phyloP scores from a whole-genome alignment of 2,888 invertebrate species.

The Morpho achilles region DNA sequence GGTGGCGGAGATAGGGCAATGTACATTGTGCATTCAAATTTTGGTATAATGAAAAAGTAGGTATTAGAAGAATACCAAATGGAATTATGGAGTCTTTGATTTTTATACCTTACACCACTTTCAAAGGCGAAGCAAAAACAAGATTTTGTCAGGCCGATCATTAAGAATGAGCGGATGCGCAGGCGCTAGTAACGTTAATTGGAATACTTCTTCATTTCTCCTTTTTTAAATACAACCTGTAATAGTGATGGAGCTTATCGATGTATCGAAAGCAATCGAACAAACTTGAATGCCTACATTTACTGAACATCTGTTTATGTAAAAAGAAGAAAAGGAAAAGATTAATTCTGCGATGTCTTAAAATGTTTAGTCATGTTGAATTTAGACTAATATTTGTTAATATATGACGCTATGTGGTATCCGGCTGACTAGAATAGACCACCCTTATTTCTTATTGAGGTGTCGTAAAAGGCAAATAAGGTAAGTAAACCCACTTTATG shows the following conservation, averaged over 20 bases:
- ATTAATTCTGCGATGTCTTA: too few species aligned
- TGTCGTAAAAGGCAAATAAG: too few species aligned
- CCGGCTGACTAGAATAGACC: too few species aligned
- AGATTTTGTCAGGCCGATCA: constrained; percentile 66
- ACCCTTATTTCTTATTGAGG: too few species aligned
- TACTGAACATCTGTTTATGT: constrained; percentile 20
- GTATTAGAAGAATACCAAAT: too few species aligned
- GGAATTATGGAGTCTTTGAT: background rate
- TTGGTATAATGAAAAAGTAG: too few species aligned
- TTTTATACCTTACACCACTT: constrained; percentile 32
- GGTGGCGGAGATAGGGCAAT: too few species aligned
- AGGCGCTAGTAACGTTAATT: constrained; percentile 59
- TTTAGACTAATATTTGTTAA: too few species aligned
- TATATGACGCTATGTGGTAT: too few species aligned
- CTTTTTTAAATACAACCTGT: constrained; percentile 37
- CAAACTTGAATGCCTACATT: constrained; percentile 8
- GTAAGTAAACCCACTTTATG: too few species aligned
- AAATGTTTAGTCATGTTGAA: too few species aligned
- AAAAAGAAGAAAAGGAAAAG: background rate
- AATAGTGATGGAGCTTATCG: constrained; percentile 15
- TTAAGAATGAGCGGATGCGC: constrained; percentile 61
- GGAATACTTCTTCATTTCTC: constrained; percentile 56
- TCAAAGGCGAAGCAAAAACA: constrained; percentile 41
- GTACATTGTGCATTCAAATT: too few species aligned
- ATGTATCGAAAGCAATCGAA: constrained; percentile 6